Evolutionary conservation across 2,113 vertebrate species (phyloP).

Genomic region (Entelurus aequoreus): DNA sequence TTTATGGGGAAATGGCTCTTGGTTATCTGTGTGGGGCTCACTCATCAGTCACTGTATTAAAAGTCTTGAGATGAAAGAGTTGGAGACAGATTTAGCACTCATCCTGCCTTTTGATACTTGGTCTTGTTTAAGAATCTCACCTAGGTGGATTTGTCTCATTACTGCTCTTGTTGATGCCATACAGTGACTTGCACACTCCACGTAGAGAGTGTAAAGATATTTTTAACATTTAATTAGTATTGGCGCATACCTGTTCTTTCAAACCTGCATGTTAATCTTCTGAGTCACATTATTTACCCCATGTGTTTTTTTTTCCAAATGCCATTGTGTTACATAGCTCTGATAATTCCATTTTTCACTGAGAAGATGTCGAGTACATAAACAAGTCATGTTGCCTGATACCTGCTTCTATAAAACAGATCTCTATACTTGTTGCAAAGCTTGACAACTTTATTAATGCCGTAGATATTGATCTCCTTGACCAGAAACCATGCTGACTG

Average conservation of each 20-base stretch:
- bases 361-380: neutral
- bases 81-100: neutral
- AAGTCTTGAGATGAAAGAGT: slow-evolving; percentile 2
- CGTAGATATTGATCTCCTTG: too few species aligned
- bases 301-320: slow-evolving; percentile 10
- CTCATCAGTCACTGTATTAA: slow-evolving; percentile 24
- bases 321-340: slow-evolving; percentile 15
- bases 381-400: neutral
- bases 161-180: slow-evolving; percentile 5
- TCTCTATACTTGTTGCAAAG: too few species aligned
- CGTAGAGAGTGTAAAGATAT: neutral
- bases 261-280: slow-evolving; percentile 16
- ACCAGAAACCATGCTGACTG: too few species aligned
- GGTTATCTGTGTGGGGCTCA: slow-evolving; percentile 1
- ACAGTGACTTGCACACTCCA: neutral
- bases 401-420: too few species aligned
- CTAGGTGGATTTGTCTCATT: slow-evolving; percentile 5
- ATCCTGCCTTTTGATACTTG: slow-evolving; percentile 2
- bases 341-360: neutral
- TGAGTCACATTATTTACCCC: slow-evolving; percentile 1
- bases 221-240: slow-evolving; percentile 1
- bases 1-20: neutral
- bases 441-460: too few species aligned
- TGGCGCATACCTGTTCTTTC: neutral
- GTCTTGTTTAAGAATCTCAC: neutral